A percentile compares a stretch with the other conserved stretches of the same genome.
Evolutionary conservation across 2,113 vertebrate species (phyloP).

Genomic region (Nicator chloris): DNA sequence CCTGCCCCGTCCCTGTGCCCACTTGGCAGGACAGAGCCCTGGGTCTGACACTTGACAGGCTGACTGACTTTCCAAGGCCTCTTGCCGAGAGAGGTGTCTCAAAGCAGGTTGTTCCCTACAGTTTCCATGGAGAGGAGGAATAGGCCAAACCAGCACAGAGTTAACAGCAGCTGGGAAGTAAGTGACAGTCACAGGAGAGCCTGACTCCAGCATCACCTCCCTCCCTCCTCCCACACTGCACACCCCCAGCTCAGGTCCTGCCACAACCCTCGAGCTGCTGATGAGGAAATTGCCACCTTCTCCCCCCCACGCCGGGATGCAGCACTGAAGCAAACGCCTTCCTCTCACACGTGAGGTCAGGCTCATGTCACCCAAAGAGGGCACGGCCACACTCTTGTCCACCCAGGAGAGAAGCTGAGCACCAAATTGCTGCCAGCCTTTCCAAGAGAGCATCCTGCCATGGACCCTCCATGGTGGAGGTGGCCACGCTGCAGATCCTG

Average conservation of each 20-base stretch:
- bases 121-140: not conserved
- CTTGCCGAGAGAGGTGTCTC: not conserved
- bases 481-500: not conserved
- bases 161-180: not conserved
- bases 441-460: rapidly evolving
- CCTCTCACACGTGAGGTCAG: not conserved
- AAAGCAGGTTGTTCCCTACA: not conserved
- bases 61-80: not conserved
- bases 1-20: not conserved
- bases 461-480: not conserved
- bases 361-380: not conserved
- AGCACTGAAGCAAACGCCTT: not conserved
- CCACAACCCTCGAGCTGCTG: not conserved
- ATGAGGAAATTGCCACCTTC: not conserved
- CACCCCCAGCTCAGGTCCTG: not conserved
- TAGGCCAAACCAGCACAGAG: not conserved
- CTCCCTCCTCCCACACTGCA: not conserved
- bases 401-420: not conserved
- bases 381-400: rapidly evolving
- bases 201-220: not conserved
- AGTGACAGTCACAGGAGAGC: not conserved
- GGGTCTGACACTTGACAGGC: not conserved
- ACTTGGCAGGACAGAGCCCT: rapidly evolving
- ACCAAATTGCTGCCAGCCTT: not conserved
- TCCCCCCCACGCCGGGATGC: not conserved